Conservation (phyloP, 2,113 vertebrate species). For the Archocentrus centrarchus region DNA sequence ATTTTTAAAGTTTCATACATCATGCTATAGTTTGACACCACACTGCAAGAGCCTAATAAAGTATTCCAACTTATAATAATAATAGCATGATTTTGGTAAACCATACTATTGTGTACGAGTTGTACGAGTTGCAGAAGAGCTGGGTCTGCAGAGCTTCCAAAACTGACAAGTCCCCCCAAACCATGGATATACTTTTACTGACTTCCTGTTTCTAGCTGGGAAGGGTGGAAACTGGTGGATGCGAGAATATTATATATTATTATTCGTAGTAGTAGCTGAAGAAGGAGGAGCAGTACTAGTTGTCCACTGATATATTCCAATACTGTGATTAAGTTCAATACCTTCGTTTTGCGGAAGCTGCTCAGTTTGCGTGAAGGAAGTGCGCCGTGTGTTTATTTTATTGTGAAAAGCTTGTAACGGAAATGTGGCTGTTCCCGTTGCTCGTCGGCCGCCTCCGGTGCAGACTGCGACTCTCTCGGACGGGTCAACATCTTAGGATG, state of each 20-base stretch:
- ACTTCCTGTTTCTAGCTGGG: background rate
- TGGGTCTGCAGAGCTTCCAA: too few relatives aligned
- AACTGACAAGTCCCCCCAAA: too few relatives aligned
- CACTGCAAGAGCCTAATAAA: background rate
- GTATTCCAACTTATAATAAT: background rate
- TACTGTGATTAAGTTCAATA: background rate
- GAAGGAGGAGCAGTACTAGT: background rate
- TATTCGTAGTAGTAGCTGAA: rapidly evolving
- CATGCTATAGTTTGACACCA: background rate
- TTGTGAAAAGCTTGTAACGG: conserved; percentile 32
- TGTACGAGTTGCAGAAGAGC: too few relatives aligned
- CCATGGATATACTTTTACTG: background rate
- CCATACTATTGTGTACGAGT: background rate
- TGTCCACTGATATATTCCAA: background rate
- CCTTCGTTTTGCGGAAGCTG: background rate
- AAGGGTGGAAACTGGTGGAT: background rate
- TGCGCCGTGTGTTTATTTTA: background rate
- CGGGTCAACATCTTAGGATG: background rate
- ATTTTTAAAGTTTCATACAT: background rate
- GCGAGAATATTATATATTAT: background rate
- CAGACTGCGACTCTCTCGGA: background rate
- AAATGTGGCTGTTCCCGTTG: background rate
- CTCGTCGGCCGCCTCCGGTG: rapidly evolving
- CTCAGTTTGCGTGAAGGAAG: background rate
- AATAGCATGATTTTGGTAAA: background rate